Percentiles rank a stretch among this genome's conserved stretches.
These are phyloP conservation scores for Odontomyia ornata DNA, from an alignment of 2,888 invertebrate genomes.

Conservation along the genomic window DNA sequence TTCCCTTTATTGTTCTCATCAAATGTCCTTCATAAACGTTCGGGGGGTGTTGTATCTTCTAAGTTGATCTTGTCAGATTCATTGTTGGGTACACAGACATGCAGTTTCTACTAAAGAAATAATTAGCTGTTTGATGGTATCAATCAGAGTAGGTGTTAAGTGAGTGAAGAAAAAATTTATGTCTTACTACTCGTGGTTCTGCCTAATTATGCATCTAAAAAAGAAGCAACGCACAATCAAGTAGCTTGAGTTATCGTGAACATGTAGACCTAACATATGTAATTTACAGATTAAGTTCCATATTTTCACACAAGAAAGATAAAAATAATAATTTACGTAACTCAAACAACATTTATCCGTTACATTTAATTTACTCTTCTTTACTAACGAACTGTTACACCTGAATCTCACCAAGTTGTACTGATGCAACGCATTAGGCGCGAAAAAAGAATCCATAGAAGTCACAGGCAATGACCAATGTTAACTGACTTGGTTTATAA, in stretches of 20 bases:
- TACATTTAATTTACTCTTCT: not conserved
- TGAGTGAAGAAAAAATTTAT: not conserved
- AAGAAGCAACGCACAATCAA: not conserved
- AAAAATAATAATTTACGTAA: not conserved
- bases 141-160: not conserved
- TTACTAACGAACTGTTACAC: not conserved
- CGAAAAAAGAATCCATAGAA: not conserved
- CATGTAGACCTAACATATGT: not conserved
- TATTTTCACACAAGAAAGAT: not conserved
- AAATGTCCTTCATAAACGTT: conserved; percentile 46
- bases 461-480: not conserved
- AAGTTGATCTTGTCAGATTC: conserved; percentile 28
- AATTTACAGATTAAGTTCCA: not conserved
- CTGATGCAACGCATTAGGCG: not conserved
- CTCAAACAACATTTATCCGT: not conserved
- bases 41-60: conserved; percentile 48
- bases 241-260: not conserved
- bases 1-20: conserved; percentile 49
- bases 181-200: too few species aligned
- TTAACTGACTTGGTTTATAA: not conserved
- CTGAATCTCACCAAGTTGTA: not conserved
- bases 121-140: not conserved
- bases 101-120: not conserved
- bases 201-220: not conserved
- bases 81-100: too few species aligned